These are phyloP conservation scores for Tribolium castaneum DNA, from an alignment of 1,140 invertebrate species.

Conservation along the genomic window DNA sequence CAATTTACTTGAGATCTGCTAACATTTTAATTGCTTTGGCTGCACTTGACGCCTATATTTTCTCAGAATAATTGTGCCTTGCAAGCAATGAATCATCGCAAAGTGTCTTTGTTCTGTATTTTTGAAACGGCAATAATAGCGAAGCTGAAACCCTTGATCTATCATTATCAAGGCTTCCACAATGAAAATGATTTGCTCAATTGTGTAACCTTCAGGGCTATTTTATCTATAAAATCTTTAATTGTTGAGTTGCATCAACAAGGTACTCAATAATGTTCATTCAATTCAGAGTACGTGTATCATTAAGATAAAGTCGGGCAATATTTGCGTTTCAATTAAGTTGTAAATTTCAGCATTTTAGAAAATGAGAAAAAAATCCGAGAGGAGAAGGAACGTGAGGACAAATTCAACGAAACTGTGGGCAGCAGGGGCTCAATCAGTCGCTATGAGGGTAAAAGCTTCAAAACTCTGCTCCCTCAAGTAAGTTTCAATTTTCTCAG, in stretches of 20 bases:
- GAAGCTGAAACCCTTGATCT: background rate
- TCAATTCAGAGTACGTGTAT: background rate
- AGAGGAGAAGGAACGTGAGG: constrained; percentile 47
- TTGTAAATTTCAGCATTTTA: constrained; percentile 34
- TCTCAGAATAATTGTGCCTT: no score
- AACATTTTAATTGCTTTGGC: no score
- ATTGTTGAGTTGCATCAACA: background rate
- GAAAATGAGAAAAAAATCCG: constrained; percentile 39
- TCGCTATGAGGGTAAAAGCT: constrained; percentile 48
- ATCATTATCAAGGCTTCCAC: background rate
- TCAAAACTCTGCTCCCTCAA: constrained; percentile 54
- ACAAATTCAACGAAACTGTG: constrained; percentile 54
- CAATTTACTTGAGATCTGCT: no score
- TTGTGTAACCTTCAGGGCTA: background rate
- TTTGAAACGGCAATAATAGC: background rate
- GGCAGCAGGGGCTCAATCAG: constrained; percentile 53
- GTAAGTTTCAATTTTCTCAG: constrained; percentile 61
- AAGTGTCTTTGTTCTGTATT: background rate
- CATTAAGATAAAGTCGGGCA: background rate
- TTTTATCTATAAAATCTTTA: background rate
- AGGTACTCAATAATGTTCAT: background rate
- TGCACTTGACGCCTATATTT: no score
- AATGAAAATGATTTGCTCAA: background rate
- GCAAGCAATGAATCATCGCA: background rate
- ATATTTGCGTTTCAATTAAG: constrained; percentile 14